Evolutionary conservation across 2,888 invertebrate genomes (phyloP).

Genomic region (Limnephilus marmoratus): DNA sequence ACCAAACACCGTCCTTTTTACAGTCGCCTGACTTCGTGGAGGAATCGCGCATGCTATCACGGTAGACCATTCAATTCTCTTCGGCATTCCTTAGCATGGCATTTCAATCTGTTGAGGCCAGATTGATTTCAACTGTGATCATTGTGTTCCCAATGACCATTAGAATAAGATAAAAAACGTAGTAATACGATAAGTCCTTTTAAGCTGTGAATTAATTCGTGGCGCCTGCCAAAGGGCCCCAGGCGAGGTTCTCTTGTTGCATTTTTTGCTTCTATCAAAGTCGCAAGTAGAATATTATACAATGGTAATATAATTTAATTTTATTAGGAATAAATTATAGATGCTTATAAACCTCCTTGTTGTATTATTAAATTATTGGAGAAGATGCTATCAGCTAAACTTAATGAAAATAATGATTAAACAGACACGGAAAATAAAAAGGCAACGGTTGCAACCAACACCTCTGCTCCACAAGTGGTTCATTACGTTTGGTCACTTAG

Average conservation of each 20-base stretch:
- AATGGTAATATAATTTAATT: not conserved
- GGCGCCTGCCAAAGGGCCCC: not conserved
- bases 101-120: not conserved
- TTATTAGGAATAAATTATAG: too few species aligned
- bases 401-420: too few species aligned
- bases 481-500: too few species aligned
- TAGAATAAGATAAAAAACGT: not conserved
- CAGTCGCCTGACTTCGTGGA: not conserved
- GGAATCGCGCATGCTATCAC: not conserved
- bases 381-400: too few species aligned
- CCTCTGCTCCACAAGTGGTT: too few species aligned
- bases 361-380: too few species aligned
- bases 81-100: not conserved
- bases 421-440: too few species aligned
- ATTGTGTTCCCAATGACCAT: not conserved
- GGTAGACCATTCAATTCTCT: not conserved
- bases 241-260: not conserved
- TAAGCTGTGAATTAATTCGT: not conserved
- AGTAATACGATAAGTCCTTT: not conserved
- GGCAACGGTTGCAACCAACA: too few species aligned
- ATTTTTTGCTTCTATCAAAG: not conserved
- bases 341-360: too few species aligned
- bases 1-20: not conserved
- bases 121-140: not conserved
- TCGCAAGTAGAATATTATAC: not conserved